These are phyloP conservation scores for Achatina immaculata DNA, from an alignment of 1,140 invertebrate species.

Conservation along the genomic window DNA sequence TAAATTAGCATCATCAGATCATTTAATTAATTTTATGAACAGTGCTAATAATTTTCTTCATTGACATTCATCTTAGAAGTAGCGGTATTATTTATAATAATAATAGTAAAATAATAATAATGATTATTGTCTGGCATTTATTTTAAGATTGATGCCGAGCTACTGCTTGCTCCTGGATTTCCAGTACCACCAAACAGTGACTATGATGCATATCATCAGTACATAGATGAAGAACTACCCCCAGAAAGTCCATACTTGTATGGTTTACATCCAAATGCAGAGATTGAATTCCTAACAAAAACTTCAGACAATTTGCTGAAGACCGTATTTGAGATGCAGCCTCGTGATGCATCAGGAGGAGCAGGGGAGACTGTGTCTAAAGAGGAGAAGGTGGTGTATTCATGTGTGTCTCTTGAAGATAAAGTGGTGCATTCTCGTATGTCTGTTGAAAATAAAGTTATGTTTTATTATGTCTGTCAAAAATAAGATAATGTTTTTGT, in stretches of 20 bases:
- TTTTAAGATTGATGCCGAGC: slow-evolving; percentile 87
- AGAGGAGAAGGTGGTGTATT: slow-evolving; percentile 95
- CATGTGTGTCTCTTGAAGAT: too few species aligned
- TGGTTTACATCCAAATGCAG: slow-evolving; percentile 95
- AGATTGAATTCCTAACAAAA: slow-evolving; percentile 94
- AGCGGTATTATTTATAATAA: too few species aligned
- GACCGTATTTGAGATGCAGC: slow-evolving; percentile 97
- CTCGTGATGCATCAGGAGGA: slow-evolving; percentile 86
- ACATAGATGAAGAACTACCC: slow-evolving; percentile 93
- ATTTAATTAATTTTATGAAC: too few species aligned
- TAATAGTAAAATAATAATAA: too few species aligned
- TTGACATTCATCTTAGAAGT: too few species aligned
- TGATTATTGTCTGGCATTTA: too few species aligned
- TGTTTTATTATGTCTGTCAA: too few species aligned
- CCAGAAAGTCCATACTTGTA: slow-evolving; percentile 93
- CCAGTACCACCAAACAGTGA: slow-evolving; percentile 92
- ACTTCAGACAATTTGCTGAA: slow-evolving; percentile 92
- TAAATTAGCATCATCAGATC: too few species aligned
- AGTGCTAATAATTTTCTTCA: too few species aligned
- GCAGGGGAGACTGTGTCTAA: slow-evolving; percentile 86
- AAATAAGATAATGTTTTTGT: too few species aligned
- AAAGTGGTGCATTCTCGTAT: too few species aligned
- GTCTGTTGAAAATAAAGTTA: too few species aligned
- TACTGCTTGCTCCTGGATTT: slow-evolving; percentile 90
- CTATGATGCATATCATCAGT: slow-evolving; percentile 90